Conservation (phyloP, 2,797 vertebrate genomes). For the Xerus rutilus region DNA sequence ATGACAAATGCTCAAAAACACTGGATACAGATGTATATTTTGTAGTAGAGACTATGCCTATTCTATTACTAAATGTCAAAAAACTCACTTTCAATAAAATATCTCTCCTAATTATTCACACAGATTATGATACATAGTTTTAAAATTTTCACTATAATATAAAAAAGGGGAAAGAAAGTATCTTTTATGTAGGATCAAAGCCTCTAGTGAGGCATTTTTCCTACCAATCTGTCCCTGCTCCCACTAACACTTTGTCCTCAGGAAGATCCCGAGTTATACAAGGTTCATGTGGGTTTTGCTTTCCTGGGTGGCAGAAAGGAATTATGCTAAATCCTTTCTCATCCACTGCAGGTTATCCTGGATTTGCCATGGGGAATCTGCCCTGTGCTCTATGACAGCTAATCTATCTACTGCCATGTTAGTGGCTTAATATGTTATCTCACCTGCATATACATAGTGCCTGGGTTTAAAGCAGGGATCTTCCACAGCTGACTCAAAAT, state of each 20-base stretch:
- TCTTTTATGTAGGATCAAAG: neutral
- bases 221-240: fast-evolving
- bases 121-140: neutral
- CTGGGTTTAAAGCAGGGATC: neutral
- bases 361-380: neutral
- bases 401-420: neutral
- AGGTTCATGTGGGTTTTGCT: neutral
- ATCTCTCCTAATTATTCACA: neutral
- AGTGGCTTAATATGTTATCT: neutral
- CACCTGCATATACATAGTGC: neutral
- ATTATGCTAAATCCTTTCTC: neutral
- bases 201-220: neutral
- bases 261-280: neutral
- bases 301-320: neutral
- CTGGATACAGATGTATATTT: neutral
- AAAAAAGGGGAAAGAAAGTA: neutral
- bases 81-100: neutral
- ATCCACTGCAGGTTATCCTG: neutral
- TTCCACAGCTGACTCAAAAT: neutral
- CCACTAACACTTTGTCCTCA: neutral
- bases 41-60: neutral
- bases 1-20: neutral
- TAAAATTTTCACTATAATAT: neutral
- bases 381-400: neutral
- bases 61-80: neutral